A percentile compares a stretch with the other conserved stretches of the same genome.
phyloP scores from a whole-genome alignment of 1,140 invertebrate genomes.

The Caenorhabditis tropicalis region DNA sequence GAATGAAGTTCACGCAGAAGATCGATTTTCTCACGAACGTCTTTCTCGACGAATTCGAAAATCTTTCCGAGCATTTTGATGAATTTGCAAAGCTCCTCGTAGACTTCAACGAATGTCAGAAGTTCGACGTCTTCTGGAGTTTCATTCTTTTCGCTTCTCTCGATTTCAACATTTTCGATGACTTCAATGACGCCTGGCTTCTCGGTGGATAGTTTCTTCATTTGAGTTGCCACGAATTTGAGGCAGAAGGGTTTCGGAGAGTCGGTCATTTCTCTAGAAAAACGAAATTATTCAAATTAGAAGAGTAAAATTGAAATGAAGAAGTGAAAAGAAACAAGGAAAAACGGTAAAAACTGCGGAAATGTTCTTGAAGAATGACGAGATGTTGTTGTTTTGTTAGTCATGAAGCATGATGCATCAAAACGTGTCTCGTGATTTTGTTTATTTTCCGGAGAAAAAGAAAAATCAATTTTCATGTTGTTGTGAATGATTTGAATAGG shows the following conservation, averaged over 20 bases:
- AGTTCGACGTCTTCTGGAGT: constrained; percentile 7
- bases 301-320: not conserved
- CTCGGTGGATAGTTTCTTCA: not conserved
- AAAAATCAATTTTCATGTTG: no score
- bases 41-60: constrained; percentile 22
- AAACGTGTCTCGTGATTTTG: no score
- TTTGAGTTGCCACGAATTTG: not conserved
- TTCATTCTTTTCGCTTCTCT: not conserved
- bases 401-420: no score
- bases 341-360: no score
- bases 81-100: constrained; percentile 23
- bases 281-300: not conserved
- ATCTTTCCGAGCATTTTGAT: constrained; percentile 25
- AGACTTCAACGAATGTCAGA: constrained; percentile 19
- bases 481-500: no score
- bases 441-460: no score
- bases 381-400: no score
- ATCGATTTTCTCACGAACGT: constrained; percentile 27
- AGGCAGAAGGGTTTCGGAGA: not conserved
- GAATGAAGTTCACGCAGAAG: not conserved
- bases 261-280: not conserved
- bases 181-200: not conserved
- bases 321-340: not conserved
- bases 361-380: no score
- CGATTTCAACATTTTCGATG: not conserved